Conservation (phyloP, 92 coral and sea anemone genomes). For the Porites evermanni region DNA sequence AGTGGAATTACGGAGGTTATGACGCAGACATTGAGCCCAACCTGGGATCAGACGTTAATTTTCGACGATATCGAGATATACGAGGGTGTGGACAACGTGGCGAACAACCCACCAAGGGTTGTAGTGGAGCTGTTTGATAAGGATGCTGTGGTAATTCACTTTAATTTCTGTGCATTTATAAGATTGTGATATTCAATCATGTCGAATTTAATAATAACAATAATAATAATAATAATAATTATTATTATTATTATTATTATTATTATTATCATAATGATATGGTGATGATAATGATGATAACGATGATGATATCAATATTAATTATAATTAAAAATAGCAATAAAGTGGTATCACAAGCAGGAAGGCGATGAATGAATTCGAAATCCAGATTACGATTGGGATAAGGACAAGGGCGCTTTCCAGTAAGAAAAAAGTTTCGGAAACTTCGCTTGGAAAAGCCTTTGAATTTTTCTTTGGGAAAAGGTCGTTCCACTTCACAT, state of each 20-base stretch:
- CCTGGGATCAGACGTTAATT: conserved; percentile 95
- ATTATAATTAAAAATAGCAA: no score
- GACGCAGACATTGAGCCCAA: conserved; percentile 84
- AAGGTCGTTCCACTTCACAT: background rate
- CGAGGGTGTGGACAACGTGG: conserved; percentile 80
- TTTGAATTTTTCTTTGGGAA: background rate
- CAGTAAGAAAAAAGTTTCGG: no score
- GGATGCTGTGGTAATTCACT: conserved; percentile 74
- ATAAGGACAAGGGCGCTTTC: background rate
- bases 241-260: no score
- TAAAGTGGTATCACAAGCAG: no score
- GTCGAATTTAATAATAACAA: no score
- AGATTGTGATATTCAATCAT: no score
- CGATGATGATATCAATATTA: no score
- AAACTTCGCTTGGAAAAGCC: background rate
- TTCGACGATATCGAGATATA: conserved; percentile 80
- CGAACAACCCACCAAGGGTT: conserved; percentile 84
- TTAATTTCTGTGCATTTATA: background rate
- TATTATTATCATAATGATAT: no score
- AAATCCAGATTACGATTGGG: no score
- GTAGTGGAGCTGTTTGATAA: conserved; percentile 86
- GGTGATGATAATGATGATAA: no score
- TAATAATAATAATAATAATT: no score
- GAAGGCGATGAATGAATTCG: no score
- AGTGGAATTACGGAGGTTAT: conserved; percentile 79